Evolutionary conservation across 2,888 invertebrate genomes (phyloP).

Genomic region (Cheilosia vernalis): DNA sequence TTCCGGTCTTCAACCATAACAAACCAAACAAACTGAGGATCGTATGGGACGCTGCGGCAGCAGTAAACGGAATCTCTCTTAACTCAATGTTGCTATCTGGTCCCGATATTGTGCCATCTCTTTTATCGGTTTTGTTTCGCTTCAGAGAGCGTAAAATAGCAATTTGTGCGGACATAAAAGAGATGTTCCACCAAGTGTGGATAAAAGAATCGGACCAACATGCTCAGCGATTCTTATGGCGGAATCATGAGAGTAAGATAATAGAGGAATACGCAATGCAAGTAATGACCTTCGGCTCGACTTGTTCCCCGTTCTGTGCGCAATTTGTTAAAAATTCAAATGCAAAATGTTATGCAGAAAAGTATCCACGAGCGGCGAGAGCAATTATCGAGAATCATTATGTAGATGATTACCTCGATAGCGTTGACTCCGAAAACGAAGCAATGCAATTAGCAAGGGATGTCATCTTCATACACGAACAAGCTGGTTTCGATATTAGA

Average conservation of each 20-base stretch:
- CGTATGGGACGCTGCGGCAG: constrained; percentile 78
- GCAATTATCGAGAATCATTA: constrained; percentile 30
- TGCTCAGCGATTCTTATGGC: constrained; percentile 78
- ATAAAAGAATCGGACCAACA: constrained; percentile 73
- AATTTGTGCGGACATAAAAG: no score
- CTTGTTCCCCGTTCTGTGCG: constrained; percentile 63
- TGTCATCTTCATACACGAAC: constrained; percentile 19
- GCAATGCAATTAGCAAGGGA: constrained; percentile 2
- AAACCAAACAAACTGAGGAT: constrained; percentile 75
- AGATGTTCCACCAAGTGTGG: constrained; percentile 75
- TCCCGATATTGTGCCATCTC: no score
- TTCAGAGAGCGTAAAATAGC: no score
- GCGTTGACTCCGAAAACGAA: constrained; percentile 25
- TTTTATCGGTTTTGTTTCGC: no score
- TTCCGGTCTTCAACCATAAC: no score
- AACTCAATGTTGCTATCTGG: no score
- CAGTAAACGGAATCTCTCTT: no score
- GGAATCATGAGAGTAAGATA: constrained; percentile 59
- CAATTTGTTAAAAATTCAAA: constrained; percentile 41
- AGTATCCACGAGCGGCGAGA: constrained; percentile 19
- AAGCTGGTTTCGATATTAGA: constrained; percentile 25
- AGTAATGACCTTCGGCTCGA: constrained; percentile 74
- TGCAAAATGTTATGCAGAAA: constrained; percentile 9
- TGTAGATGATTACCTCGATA: constrained; percentile 23
- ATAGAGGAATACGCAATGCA: constrained; percentile 66